Conservation (phyloP, 37 sponge, comb jelly and placozoan species). For the Cliona cf. orientalis region DNA sequence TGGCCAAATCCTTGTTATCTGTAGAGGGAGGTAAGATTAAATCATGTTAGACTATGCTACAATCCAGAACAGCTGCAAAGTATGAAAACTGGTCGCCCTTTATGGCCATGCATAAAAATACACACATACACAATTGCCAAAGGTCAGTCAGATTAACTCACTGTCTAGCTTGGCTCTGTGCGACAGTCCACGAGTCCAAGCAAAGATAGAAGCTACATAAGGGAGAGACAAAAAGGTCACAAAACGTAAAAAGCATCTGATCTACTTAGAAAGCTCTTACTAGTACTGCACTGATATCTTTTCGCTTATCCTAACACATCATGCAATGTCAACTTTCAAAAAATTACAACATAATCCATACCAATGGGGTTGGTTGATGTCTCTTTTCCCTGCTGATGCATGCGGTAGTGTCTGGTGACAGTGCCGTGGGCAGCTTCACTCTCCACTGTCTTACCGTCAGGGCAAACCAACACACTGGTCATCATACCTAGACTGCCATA, state of each 20-base stretch:
- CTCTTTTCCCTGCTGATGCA: constrained; percentile 93
- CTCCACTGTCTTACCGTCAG: constrained; percentile 95
- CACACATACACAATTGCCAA: neutral
- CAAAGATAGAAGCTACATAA: constrained; percentile 91
- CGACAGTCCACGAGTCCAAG: constrained; percentile 91
- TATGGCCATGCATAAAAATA: too few relatives aligned
- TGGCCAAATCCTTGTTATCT: constrained; percentile 70
- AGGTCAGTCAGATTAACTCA: constrained; percentile 23
- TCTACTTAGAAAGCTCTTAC: neutral
- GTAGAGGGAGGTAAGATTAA: neutral
- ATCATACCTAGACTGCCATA: constrained; percentile 97
- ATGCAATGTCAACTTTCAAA: neutral
- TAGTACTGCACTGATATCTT: neutral
- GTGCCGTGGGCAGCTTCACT: constrained; percentile 97
- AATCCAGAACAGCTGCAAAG: neutral
- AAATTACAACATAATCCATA: constrained; percentile 9
- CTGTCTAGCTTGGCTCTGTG: constrained; percentile 93
- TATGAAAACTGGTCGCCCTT: too few relatives aligned
- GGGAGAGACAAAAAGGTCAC: neutral
- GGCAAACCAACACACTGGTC: constrained; percentile 97
- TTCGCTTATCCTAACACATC: neutral
- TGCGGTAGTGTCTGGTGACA: constrained; percentile 92
- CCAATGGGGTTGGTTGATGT: constrained; percentile 95
- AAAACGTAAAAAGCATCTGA: neutral
- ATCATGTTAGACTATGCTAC: neutral